phyloP scores from a whole-genome alignment of 2,888 invertebrate species.

The Conchocele bisecta region DNA sequence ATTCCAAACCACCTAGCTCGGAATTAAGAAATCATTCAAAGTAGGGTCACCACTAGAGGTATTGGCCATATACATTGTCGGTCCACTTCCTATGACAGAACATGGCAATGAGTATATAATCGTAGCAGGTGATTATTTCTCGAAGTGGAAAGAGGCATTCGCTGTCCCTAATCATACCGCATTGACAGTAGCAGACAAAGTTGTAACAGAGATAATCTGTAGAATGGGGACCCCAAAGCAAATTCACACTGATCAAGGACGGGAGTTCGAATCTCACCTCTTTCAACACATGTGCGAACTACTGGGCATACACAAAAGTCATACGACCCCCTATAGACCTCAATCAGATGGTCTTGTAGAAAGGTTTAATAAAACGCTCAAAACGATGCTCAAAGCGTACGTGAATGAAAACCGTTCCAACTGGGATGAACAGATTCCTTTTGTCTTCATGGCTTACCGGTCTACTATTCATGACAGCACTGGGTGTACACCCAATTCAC shows the following conservation, averaged over 20 bases:
- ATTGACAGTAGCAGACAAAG: slow-evolving; percentile 41
- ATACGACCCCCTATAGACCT: slow-evolving; percentile 6
- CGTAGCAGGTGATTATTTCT: slow-evolving; percentile 36
- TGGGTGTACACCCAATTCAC: too few species aligned
- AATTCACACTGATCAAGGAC: slow-evolving; percentile 27
- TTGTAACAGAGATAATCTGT: slow-evolving; percentile 29
- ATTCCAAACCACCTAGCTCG: too few species aligned
- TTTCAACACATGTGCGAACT: slow-evolving; percentile 20
- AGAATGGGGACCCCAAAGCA: slow-evolving; percentile 21
- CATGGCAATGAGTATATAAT: slow-evolving; percentile 21
- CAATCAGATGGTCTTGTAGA: not conserved
- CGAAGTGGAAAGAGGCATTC: slow-evolving; percentile 44
- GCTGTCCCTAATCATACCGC: slow-evolving; percentile 39
- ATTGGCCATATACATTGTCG: not conserved
- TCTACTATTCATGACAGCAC: too few species aligned
- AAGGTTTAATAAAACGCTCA: too few species aligned
- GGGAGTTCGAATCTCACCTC: slow-evolving; percentile 24
- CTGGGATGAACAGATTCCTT: too few species aligned
- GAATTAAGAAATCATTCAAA: not conserved
- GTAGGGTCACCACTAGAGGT: not conserved
- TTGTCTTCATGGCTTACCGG: too few species aligned
- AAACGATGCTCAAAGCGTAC: too few species aligned
- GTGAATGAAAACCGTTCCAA: too few species aligned
- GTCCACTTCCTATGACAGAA: slow-evolving; percentile 10
- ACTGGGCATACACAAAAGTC: slow-evolving; percentile 17